phyloP scores from a whole-genome alignment of 2,113 vertebrate species.

The Cynopterus brachyotis region DNA sequence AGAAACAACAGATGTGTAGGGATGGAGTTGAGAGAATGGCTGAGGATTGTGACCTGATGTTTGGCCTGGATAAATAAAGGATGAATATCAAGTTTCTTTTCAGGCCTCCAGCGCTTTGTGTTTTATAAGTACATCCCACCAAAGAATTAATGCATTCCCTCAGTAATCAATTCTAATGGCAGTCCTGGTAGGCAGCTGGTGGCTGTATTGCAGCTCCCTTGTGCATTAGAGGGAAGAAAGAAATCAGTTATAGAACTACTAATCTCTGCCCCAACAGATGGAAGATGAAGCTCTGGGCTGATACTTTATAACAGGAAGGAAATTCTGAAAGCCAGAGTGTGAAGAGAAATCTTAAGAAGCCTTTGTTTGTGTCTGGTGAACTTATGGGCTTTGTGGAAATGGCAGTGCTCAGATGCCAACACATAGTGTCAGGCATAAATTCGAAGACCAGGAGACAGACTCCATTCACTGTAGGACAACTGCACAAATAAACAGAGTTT shows the following conservation, averaged over 20 bases:
- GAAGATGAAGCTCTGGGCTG: constrained; percentile 48
- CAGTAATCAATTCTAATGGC: constrained; percentile 54
- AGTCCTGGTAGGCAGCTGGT: constrained; percentile 72
- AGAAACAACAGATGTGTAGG: neutral
- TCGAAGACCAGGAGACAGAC: neutral
- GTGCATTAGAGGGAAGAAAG: constrained; percentile 60
- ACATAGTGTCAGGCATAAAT: neutral
- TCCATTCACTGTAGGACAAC: neutral
- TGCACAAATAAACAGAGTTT: neutral
- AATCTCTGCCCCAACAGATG: constrained; percentile 71
- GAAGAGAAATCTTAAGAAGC: constrained; percentile 56
- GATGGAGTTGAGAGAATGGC: neutral
- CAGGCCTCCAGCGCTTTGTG: neutral
- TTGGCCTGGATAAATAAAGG: neutral
- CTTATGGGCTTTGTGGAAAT: constrained; percentile 6
- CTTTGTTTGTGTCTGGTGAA: neutral
- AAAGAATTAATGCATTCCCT: constrained; percentile 38
- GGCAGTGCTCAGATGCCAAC: neutral
- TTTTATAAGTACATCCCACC: constrained; percentile 37
- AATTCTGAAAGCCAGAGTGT: constrained; percentile 55
- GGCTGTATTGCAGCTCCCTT: constrained; percentile 35
- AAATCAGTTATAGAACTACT: constrained; percentile 68
- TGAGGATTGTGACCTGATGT: neutral
- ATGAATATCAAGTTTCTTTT: neutral
- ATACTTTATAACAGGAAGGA: constrained; percentile 67